A percentile compares a stretch with the other conserved stretches of the same genome.
These are phyloP conservation scores for Triplophysa dalaica DNA, from an alignment of 2,113 vertebrate species.

Conservation along the genomic window DNA sequence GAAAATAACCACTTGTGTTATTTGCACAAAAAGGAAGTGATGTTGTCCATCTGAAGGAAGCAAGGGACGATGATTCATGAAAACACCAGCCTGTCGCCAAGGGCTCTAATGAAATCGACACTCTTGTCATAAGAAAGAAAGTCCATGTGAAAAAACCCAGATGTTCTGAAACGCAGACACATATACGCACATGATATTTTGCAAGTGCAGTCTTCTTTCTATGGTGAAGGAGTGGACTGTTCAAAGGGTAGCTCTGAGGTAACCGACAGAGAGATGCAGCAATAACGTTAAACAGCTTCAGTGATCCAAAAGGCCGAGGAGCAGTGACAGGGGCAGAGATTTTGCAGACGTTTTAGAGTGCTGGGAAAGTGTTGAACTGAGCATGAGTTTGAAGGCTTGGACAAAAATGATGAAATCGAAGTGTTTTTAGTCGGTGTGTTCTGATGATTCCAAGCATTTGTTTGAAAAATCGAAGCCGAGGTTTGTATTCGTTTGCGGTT, in stretches of 20 bases:
- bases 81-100: constrained; percentile 9
- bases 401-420: not conserved
- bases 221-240: not conserved
- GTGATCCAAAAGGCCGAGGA: not conserved
- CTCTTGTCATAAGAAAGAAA: constrained; percentile 19
- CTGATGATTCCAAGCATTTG: not conserved
- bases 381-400: not conserved
- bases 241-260: constrained; percentile 14
- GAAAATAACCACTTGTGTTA: constrained; percentile 24
- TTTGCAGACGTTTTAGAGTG: constrained; percentile 9
- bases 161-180: constrained; percentile 17
- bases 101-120: constrained; percentile 32
- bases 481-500: not conserved
- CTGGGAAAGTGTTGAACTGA: constrained; percentile 22
- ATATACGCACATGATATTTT: not conserved
- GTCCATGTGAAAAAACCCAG: constrained; percentile 10
- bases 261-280: not conserved
- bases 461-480: not conserved
- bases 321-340: constrained; percentile 32
- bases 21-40: constrained; percentile 16
- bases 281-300: constrained; percentile 16
- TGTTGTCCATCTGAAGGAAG: constrained; percentile 15
- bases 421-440: constrained; percentile 9
- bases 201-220: constrained; percentile 14
- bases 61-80: not conserved